These are phyloP conservation scores for Montipora cactus DNA, from an alignment of 64 coral and sea anemone species.

Conservation along the genomic window DNA sequence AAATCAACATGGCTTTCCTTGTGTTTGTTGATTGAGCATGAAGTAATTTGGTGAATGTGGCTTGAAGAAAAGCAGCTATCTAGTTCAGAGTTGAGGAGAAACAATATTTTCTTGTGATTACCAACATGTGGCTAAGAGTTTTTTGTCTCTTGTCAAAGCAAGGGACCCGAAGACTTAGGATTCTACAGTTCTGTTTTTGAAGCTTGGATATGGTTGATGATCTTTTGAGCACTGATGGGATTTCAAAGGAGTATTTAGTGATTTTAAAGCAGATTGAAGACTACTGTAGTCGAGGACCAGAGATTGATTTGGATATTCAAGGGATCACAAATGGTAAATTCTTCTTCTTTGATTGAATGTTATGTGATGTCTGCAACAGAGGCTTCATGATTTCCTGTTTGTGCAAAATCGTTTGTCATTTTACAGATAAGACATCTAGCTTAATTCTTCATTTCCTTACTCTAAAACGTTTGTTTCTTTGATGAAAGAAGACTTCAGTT, in stretches of 20 bases:
- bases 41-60: background rate
- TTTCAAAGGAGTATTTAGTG: slow-evolving; percentile 89
- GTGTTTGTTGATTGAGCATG: slow-evolving; percentile 19
- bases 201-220: slow-evolving; percentile 89
- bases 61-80: background rate
- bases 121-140: slow-evolving; percentile 12
- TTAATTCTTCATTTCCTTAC: slow-evolving; percentile 3
- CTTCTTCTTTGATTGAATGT: background rate
- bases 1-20: slow-evolving; percentile 32
- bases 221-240: slow-evolving; percentile 67
- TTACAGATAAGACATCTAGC: background rate
- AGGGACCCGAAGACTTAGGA: background rate
- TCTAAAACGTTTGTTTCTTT: background rate
- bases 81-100: background rate
- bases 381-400: background rate
- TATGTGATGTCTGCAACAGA: background rate
- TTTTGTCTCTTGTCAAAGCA: background rate
- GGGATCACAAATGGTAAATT: slow-evolving; percentile 31
- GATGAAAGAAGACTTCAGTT: background rate
- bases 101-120: background rate
- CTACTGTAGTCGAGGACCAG: slow-evolving; percentile 81
- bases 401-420: background rate
- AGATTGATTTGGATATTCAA: slow-evolving; percentile 64
- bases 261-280: slow-evolving; percentile 94
- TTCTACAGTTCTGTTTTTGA: slow-evolving; percentile 62